phyloP scores from a whole-genome alignment of 2,888 invertebrate genomes.

The Coremacera marginata region DNA sequence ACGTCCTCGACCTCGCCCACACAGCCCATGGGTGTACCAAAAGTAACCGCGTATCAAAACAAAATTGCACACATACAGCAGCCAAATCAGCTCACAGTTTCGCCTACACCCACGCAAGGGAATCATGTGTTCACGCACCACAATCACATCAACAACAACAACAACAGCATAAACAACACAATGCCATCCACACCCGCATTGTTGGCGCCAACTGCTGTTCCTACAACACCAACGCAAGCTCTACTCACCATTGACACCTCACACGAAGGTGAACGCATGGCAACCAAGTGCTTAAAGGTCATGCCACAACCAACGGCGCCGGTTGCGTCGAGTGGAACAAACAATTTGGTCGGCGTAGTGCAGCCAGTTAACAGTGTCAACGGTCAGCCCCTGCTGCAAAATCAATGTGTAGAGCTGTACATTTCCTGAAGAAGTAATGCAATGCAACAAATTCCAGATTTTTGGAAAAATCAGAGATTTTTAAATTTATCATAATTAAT shows the following conservation, averaged over 20 bases:
- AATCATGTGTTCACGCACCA: background rate
- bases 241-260: constrained; percentile 55
- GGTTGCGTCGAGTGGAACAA: background rate
- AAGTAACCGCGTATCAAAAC: constrained; percentile 40
- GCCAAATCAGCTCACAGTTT: constrained; percentile 4
- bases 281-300: constrained; percentile 1
- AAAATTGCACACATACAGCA: constrained; percentile 42
- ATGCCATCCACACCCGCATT: constrained; percentile 17
- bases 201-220: constrained; percentile 25
- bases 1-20: constrained; percentile 39
- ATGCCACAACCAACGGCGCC: constrained; percentile 22
- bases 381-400: constrained; percentile 44
- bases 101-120: constrained; percentile 16
- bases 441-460: background rate
- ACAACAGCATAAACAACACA: constrained; percentile 9
- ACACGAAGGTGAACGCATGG: constrained; percentile 26
- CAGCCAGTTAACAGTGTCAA: constrained; percentile 35
- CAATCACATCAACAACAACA: constrained; percentile 14
- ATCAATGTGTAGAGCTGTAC: constrained; percentile 62
- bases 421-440: constrained; percentile 51
- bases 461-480: constrained; percentile 7
- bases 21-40: constrained; percentile 26
- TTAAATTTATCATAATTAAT: background rate
- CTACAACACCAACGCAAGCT: constrained; percentile 42
- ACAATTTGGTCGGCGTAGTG: background rate